phyloP scores from a whole-genome alignment of 2,113 vertebrate genomes.

The Nicator chloris region DNA sequence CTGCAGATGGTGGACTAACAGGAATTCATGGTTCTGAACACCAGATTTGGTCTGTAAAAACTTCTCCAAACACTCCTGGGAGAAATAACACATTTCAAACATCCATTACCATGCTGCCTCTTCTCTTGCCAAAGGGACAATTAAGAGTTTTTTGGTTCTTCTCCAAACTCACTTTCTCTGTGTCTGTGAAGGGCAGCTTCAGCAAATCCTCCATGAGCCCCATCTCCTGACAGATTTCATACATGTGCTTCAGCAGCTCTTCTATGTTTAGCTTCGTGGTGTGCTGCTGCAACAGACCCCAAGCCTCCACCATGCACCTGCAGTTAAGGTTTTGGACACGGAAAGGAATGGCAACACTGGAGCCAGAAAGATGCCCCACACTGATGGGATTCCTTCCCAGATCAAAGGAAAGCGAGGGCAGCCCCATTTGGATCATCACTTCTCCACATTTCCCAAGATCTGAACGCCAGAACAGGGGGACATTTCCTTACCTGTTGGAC shows the following conservation, averaged over 20 bases:
- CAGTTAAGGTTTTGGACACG: not conserved
- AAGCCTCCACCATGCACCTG: conserved; percentile 90
- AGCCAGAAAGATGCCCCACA: not conserved
- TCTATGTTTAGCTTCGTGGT: conserved; percentile 76
- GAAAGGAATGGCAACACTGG: not conserved
- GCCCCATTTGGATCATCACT: accelerated
- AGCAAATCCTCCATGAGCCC: conserved; percentile 90
- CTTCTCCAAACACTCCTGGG: not conserved
- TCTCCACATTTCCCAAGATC: not conserved
- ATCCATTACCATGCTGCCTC: not conserved
- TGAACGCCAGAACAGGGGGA: accelerated
- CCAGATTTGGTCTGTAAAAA: not conserved
- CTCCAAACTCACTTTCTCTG: conserved; percentile 80
- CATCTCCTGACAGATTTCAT: conserved; percentile 88
- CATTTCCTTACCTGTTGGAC: conserved; percentile 82
- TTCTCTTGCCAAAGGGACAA: not conserved
- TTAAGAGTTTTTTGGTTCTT: not conserved
- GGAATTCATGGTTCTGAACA: not conserved
- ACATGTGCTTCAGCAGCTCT: conserved; percentile 82
- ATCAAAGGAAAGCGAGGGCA: not conserved
- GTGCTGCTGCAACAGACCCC: conserved; percentile 83
- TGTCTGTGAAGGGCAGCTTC: conserved; percentile 84
- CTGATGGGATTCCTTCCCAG: no score
- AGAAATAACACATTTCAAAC: not conserved
- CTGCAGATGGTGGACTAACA: not conserved